Conservation (phyloP, 2,797 vertebrate genomes). For the Acanthis flammea region DNA sequence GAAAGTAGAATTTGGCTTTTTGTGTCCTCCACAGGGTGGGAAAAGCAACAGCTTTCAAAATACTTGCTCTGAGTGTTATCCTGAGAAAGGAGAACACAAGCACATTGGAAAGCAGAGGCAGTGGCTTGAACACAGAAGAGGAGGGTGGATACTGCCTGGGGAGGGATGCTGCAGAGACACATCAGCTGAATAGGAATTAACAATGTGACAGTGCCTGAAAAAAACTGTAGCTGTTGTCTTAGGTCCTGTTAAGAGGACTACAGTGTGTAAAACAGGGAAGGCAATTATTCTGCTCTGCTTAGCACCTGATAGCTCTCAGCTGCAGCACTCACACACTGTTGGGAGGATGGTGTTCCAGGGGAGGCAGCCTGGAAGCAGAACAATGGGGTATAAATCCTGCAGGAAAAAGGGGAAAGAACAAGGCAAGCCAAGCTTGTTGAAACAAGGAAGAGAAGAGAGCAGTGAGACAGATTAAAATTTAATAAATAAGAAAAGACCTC, state of each 20-base stretch:
- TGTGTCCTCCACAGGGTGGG: background rate
- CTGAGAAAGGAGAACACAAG: background rate
- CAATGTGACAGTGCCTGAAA: background rate
- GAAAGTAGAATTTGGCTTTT: background rate
- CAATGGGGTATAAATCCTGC: background rate
- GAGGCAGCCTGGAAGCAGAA: background rate
- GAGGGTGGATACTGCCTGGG: background rate
- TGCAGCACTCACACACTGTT: background rate
- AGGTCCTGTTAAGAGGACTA: background rate
- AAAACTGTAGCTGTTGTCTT: background rate
- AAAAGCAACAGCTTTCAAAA: background rate
- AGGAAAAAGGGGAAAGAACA: background rate
- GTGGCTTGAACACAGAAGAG: background rate
- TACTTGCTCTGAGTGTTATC: background rate
- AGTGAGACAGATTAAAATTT: background rate
- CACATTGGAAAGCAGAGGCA: background rate
- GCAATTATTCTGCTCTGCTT: conserved; percentile 60
- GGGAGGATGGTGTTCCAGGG: background rate
- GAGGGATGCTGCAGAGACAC: background rate
- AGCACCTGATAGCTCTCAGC: conserved; percentile 17
- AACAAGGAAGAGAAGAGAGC: background rate
- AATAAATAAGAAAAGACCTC: background rate
- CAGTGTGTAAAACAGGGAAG: conserved; percentile 10
- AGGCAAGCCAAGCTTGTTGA: background rate
- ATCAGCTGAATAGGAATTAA: background rate